A percentile compares a stretch with the other conserved stretches of the same genome.
Evolutionary conservation across 2,113 vertebrate species (phyloP).

Genomic region (Climacteris rufus): DNA sequence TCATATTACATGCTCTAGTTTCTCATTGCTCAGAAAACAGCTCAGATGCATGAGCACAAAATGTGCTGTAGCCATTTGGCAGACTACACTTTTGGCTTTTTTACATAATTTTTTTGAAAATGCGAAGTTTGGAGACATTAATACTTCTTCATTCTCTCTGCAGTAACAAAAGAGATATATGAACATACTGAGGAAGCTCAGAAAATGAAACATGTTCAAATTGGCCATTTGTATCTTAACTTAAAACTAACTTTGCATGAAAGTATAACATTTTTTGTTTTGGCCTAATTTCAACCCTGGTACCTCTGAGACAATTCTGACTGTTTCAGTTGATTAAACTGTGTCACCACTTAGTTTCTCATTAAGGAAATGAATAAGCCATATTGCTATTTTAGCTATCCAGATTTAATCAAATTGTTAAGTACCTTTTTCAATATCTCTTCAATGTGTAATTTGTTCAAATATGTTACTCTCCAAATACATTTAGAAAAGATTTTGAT

Average conservation of each 20-base stretch:
- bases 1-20: constrained; percentile 16
- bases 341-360: not conserved
- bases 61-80: not conserved
- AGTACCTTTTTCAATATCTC: constrained; percentile 32
- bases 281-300: not conserved
- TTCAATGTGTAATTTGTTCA: not conserved
- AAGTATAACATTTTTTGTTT: not conserved
- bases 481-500: not conserved
- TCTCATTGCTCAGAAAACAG: not conserved
- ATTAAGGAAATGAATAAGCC: not conserved
- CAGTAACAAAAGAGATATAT: not conserved
- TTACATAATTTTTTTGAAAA: not conserved
- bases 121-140: not conserved
- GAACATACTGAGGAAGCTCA: not conserved
- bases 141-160: not conserved
- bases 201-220: not conserved
- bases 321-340: constrained; percentile 2
- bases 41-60: not conserved
- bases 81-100: not conserved
- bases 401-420: constrained; percentile 27
- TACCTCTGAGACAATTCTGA: not conserved
- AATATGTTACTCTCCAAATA: constrained; percentile 15
- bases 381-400: not conserved
- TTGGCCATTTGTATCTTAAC: not conserved
- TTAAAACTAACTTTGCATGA: not conserved